These are phyloP conservation scores for Ctenosaura bakeri DNA, from an alignment of 2,797 vertebrate genomes.

Conservation along the genomic window DNA sequence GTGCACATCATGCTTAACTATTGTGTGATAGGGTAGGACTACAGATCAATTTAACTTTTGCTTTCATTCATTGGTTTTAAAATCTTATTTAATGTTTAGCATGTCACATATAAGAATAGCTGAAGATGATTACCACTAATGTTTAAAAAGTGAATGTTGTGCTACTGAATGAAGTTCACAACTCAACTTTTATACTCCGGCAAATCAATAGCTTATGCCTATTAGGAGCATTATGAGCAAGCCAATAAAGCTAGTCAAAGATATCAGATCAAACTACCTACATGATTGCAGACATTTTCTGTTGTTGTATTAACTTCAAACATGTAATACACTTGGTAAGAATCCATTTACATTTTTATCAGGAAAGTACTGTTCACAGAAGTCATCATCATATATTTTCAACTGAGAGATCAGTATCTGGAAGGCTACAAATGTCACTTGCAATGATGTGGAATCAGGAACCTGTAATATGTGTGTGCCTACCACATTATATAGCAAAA, in stretches of 20 bases:
- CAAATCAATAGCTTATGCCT: neutral
- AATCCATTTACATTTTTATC: neutral
- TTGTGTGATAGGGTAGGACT: neutral
- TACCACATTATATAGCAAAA: neutral
- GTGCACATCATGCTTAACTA: neutral
- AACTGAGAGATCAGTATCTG: neutral
- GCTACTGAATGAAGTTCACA: neutral
- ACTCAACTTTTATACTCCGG: neutral
- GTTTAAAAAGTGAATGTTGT: neutral
- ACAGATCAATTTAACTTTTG: neutral
- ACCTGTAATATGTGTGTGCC: neutral
- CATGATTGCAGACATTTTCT: too few species aligned
- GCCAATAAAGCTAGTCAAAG: neutral
- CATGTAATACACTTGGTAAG: neutral
- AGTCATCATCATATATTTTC: accelerated
- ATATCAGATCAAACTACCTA: accelerated
- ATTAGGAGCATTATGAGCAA: neutral
- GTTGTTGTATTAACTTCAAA: neutral
- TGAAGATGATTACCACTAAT: too few species aligned
- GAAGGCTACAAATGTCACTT: neutral
- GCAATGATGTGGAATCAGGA: neutral
- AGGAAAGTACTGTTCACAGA: neutral
- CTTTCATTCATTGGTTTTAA: neutral
- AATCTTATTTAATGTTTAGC: neutral
- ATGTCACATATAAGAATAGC: neutral